These are phyloP conservation scores for Pogonocichla stellata DNA, from an alignment of 2,113 vertebrate genomes.

Conservation along the genomic window DNA sequence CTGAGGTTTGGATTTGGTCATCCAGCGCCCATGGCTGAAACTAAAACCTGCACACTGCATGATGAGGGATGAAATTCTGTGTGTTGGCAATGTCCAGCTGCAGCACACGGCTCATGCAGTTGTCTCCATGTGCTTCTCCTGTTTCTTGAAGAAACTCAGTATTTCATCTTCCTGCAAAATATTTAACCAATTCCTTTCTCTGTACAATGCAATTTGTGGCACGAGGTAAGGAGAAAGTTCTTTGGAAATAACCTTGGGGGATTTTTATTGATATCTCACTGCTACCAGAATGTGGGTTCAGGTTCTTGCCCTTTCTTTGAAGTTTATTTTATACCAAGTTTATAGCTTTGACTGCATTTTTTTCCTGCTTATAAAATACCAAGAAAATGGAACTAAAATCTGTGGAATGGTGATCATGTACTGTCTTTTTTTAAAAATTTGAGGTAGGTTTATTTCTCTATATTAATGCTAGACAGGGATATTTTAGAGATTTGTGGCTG, in stretches of 20 bases:
- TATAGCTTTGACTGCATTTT: accelerated
- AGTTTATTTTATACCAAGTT: neutral
- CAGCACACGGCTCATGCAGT: neutral
- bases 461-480: neutral
- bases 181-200: neutral
- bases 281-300: neutral
- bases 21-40: neutral
- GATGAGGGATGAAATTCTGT: neutral
- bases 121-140: neutral
- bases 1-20: neutral
- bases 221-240: neutral
- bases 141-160: neutral
- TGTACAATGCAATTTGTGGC: neutral
- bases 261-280: neutral
- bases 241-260: neutral
- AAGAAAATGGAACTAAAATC: neutral
- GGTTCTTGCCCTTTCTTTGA: neutral
- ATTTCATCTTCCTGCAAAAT: neutral
- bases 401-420: neutral
- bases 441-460: neutral
- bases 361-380: neutral
- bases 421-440: neutral
- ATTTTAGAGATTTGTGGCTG: neutral
- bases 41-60: neutral
- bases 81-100: neutral